A percentile compares a stretch with the other conserved stretches of the same genome.
Evolutionary conservation across 2,888 invertebrate genomes (phyloP).

Genomic region (Chrysodeixis includens): DNA sequence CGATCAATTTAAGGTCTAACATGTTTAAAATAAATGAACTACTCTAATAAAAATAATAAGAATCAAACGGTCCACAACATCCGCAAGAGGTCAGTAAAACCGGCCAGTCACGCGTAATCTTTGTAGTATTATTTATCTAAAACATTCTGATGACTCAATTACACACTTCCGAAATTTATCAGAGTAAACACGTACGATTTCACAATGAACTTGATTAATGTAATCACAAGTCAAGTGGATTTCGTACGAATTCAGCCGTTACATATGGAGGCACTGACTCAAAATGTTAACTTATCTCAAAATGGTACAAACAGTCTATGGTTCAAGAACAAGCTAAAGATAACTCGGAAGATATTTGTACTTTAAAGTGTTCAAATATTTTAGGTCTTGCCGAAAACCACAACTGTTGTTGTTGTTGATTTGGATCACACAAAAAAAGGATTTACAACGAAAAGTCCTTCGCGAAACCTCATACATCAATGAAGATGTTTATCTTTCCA

Average conservation of each 20-base stretch:
- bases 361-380: neutral
- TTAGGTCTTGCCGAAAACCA: neutral
- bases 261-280: conserved; percentile 2
- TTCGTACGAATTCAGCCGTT: conserved; percentile 16
- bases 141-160: conserved; percentile 21
- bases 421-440: conserved; percentile 12
- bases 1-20: neutral
- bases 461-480: conserved; percentile 30
- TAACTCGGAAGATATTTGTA: neutral
- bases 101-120: neutral
- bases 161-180: conserved; percentile 32
- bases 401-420: conserved; percentile 5
- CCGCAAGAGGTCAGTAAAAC: conserved; percentile 11
- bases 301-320: conserved; percentile 2
- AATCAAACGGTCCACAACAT: conserved; percentile 3
- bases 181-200: conserved; percentile 18
- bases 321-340: conserved; percentile 4
- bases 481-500: conserved; percentile 37
- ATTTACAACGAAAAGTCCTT: conserved; percentile 12
- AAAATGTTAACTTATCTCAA: conserved; percentile 10
- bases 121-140: conserved; percentile 12
- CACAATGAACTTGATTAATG: conserved; percentile 29
- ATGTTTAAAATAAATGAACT: neutral
- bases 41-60: neutral
- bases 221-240: conserved; percentile 27